These are phyloP conservation scores for Drosophila nasuta DNA, from an alignment of 1,140 invertebrate genomes.

Conservation along the genomic window DNA sequence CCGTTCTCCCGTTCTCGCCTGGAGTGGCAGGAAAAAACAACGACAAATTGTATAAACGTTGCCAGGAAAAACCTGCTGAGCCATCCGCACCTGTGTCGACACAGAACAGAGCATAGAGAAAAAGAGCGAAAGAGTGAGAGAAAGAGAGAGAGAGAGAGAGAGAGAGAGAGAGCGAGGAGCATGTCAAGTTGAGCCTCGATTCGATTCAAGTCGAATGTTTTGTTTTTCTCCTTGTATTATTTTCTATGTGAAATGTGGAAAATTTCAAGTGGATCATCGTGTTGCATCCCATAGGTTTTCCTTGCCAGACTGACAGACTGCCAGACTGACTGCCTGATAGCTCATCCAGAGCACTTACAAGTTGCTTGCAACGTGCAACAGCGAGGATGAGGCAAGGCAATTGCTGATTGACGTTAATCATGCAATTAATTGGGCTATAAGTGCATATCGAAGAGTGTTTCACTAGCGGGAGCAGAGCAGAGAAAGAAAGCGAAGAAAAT, in stretches of 20 bases:
- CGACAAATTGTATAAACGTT: slow-evolving; percentile 49
- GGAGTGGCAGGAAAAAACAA: slow-evolving; percentile 44
- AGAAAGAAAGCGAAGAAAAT: not conserved
- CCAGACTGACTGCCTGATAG: slow-evolving; percentile 8
- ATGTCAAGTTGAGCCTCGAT: slow-evolving; percentile 36
- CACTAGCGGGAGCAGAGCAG: not conserved
- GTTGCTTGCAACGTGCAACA: slow-evolving; percentile 3
- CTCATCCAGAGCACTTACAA: not conserved
- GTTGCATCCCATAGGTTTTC: slow-evolving; percentile 32
- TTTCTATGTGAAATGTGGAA: slow-evolving; percentile 39
- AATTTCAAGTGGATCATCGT: slow-evolving; percentile 56
- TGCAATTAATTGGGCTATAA: slow-evolving; percentile 68
- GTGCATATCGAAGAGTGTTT: slow-evolving; percentile 7
- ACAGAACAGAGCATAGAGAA: not conserved
- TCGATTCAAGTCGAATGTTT: slow-evolving; percentile 7
- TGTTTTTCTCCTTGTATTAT: slow-evolving; percentile 24
- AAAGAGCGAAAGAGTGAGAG: not conserved
- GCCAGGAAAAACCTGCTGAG: slow-evolving; percentile 67
- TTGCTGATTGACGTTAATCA: slow-evolving; percentile 73
- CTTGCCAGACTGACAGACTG: not conserved
- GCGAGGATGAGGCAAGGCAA: slow-evolving; percentile 12
- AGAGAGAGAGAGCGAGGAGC: slow-evolving; percentile 6
- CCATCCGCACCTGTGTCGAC: slow-evolving; percentile 63
- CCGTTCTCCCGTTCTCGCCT: not conserved
- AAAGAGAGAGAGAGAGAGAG: not conserved